These are phyloP conservation scores for Cantharis flavilabris DNA, from an alignment of 2,888 invertebrate species.

Conservation along the genomic window DNA sequence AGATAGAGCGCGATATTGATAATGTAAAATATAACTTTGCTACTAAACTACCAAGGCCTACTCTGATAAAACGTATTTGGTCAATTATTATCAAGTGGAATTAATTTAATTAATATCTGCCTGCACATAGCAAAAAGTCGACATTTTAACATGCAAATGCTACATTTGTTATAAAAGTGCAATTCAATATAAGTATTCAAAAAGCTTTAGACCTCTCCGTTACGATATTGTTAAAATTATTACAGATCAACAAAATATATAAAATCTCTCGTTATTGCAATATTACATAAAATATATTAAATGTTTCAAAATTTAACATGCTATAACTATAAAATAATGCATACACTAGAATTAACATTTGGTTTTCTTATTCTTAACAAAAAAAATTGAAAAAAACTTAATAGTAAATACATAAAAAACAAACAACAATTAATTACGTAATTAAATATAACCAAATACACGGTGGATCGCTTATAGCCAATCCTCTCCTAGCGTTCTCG, in stretches of 20 bases:
- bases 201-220: slow-evolving; percentile 14
- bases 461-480: neutral
- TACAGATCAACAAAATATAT: slow-evolving; percentile 28
- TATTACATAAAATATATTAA: slow-evolving; percentile 27
- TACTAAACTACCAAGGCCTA: slow-evolving; percentile 51
- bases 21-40: slow-evolving; percentile 37
- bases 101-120: neutral
- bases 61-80: slow-evolving; percentile 20
- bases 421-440: slow-evolving; percentile 17
- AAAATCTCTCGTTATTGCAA: slow-evolving; percentile 28
- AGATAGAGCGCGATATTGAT: slow-evolving; percentile 38
- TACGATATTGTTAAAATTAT: slow-evolving; percentile 22
- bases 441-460: slow-evolving; percentile 5
- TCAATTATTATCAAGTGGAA: slow-evolving; percentile 1
- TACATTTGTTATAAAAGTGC: neutral
- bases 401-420: slow-evolving; percentile 34
- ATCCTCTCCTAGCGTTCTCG: too few species aligned
- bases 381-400: slow-evolving; percentile 41
- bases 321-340: slow-evolving; percentile 18
- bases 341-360: slow-evolving; percentile 34
- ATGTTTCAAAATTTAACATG: slow-evolving; percentile 21
- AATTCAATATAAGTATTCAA: neutral
- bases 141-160: neutral
- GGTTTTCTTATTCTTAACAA: slow-evolving; percentile 34
- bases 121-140: neutral